Conservation (phyloP, 1,140 invertebrate genomes). For the Hylaeus volcanicus region DNA sequence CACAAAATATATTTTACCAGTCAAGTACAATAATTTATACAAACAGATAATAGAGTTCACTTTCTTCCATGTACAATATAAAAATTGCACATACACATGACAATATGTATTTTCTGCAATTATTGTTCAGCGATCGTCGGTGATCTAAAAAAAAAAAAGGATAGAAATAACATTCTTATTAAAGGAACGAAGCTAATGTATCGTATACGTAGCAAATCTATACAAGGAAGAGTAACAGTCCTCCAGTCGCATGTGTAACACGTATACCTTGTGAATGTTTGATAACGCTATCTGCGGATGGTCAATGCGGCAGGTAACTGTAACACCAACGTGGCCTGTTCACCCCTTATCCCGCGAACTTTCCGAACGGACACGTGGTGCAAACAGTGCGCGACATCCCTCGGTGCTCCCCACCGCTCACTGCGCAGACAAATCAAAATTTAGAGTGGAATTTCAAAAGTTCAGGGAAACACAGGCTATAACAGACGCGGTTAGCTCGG, state of each 20-base stretch:
- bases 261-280: slow-evolving; percentile 75
- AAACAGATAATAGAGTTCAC: too few species aligned
- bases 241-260: slow-evolving; percentile 74
- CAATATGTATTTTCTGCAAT: background rate
- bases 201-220: background rate
- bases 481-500: background rate
- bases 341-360: slow-evolving; percentile 57
- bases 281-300: slow-evolving; percentile 60
- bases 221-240: slow-evolving; percentile 13
- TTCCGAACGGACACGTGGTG: slow-evolving; percentile 65
- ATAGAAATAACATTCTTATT: background rate
- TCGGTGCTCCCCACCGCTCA: slow-evolving; percentile 5
- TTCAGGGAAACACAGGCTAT: slow-evolving; percentile 4
- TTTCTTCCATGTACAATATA: too few species aligned
- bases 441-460: slow-evolving; percentile 38
- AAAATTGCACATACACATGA: background rate
- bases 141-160: background rate
- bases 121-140: background rate
- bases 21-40: background rate
- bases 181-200: background rate
- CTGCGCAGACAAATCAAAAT: slow-evolving; percentile 43
- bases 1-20: too few species aligned
- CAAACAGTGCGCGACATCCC: slow-evolving; percentile 34
- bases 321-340: slow-evolving; percentile 70
- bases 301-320: slow-evolving; percentile 69